Conservation (phyloP, 2,797 vertebrate genomes). For the Macropus fuliginosus region DNA sequence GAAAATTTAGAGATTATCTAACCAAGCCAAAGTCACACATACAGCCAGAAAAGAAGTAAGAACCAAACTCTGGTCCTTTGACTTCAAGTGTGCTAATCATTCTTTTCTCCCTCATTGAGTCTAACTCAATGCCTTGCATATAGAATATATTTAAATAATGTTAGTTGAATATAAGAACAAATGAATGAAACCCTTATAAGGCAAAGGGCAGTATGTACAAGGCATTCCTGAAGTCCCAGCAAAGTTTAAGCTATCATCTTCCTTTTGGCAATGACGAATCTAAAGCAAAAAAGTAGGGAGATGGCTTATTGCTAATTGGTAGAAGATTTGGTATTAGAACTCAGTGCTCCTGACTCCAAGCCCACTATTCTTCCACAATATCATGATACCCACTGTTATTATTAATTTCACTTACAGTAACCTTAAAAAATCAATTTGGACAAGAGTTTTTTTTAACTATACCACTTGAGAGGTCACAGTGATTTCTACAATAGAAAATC, state of each 20-base stretch:
- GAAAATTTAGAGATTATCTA: neutral
- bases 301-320: neutral
- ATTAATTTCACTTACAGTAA: neutral
- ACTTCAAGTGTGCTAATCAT: neutral
- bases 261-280: neutral
- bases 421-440: neutral
- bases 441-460: neutral
- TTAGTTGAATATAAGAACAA: neutral
- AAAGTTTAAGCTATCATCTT: neutral
- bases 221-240: neutral
- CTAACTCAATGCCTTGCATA: neutral
- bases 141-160: neutral
- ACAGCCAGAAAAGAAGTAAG: neutral
- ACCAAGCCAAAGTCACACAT: neutral
- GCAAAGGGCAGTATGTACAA: neutral
- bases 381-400: fast-evolving
- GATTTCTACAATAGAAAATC: neutral
- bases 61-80: neutral
- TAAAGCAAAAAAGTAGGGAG: neutral
- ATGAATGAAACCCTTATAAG: neutral
- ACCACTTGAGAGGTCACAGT: neutral
- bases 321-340: too few relatives aligned
- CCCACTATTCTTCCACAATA: neutral
- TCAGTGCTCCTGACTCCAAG: neutral
- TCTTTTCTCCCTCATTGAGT: neutral